Percentiles rank a stretch among this genome's conserved stretches.
These are phyloP conservation scores for Esperia sulphurella DNA, from an alignment of 2,888 invertebrate genomes.

Conservation along the genomic window DNA sequence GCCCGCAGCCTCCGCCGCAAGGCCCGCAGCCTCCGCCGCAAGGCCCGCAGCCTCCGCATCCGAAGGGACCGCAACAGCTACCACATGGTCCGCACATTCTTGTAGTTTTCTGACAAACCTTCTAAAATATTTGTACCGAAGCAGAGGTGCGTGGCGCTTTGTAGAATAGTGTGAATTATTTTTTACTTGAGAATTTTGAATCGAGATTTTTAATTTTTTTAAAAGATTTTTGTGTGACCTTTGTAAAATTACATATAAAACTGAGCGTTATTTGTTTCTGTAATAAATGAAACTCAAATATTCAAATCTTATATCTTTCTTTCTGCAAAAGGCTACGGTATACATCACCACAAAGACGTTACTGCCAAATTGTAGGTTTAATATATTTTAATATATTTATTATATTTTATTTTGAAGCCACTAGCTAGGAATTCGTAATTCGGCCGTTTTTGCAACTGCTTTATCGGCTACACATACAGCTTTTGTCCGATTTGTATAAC, in stretches of 20 bases:
- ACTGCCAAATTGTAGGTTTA: too few relatives aligned
- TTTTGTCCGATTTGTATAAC: too few relatives aligned
- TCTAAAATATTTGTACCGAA: not conserved
- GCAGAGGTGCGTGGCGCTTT: constrained; percentile 15
- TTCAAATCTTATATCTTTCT: constrained; percentile 8
- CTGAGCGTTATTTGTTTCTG: constrained; percentile 18
- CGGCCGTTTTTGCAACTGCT: too few relatives aligned
- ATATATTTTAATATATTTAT: too few relatives aligned
- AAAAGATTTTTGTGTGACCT: constrained; percentile 30
- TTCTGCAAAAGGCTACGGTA: not conserved
- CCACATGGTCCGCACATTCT: constrained; percentile 15
- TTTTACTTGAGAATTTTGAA: constrained; percentile 25
- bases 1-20: constrained; percentile 19
- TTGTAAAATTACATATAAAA: constrained; percentile 36
- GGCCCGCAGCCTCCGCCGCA: constrained; percentile 20
- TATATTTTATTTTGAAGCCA: too few relatives aligned
- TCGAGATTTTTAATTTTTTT: constrained; percentile 14
- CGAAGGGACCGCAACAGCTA: constrained; percentile 15
- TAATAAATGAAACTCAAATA: constrained; percentile 13
- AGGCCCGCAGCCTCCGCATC: constrained; percentile 19
- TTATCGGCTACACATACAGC: too few relatives aligned
- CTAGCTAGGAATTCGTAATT: too few relatives aligned
- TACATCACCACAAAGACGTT: too few relatives aligned
- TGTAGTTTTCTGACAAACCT: not conserved
- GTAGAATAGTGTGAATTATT: constrained; percentile 5